phyloP scores from a whole-genome alignment of 2,113 vertebrate species.

The Syrmaticus mikado region DNA sequence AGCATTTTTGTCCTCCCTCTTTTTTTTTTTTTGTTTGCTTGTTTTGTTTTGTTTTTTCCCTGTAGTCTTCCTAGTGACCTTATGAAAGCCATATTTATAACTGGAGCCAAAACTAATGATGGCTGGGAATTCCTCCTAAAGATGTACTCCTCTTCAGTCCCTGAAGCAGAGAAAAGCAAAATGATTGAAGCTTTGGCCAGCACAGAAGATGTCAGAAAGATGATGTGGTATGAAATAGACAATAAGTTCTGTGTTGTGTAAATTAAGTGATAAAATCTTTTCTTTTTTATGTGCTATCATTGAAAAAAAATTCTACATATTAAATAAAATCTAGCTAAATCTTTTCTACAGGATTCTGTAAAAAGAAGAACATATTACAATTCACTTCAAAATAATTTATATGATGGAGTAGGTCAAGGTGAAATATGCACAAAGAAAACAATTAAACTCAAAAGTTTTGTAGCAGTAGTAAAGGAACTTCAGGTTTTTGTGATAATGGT shows the following conservation, averaged over 20 bases:
- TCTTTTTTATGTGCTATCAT: not conserved
- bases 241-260: not conserved
- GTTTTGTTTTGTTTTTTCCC: not conserved
- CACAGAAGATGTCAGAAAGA: slow-evolving; percentile 79
- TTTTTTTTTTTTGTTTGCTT: not conserved
- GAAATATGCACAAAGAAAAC: not conserved
- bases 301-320: not conserved
- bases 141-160: slow-evolving; percentile 71
- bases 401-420: not conserved
- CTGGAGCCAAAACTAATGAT: slow-evolving; percentile 82
- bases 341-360: not conserved
- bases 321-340: not conserved
- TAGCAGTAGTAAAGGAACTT: not conserved
- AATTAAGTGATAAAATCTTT: not conserved
- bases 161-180: slow-evolving; percentile 89
- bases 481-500: not conserved
- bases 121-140: slow-evolving; percentile 82
- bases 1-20: not conserved
- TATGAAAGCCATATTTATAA: slow-evolving; percentile 85
- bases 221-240: slow-evolving; percentile 82
- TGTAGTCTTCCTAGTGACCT: slow-evolving; percentile 89
- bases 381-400: not conserved
- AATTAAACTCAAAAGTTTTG: not conserved
- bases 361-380: not conserved
- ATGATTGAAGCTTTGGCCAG: slow-evolving; percentile 88